Conservation (phyloP, 53 echinoderm and acorn worm genomes). For the Pentamera pediparva region DNA sequence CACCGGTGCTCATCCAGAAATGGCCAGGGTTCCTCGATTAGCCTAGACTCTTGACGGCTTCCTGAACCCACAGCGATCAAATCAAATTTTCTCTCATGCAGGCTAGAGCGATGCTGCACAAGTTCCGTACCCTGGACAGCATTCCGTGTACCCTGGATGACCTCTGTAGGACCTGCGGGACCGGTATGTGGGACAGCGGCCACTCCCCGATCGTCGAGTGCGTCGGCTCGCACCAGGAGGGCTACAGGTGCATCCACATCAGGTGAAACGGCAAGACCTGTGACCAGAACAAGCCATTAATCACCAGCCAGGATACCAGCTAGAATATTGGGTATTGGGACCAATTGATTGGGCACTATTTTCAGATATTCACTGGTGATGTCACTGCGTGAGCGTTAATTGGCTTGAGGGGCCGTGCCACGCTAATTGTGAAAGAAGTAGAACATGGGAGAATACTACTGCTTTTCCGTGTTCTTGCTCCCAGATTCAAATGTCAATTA, state of each 20-base stretch:
- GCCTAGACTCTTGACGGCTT: not conserved
- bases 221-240: constrained; percentile 71
- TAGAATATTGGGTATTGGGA: not conserved
- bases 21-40: too few species aligned
- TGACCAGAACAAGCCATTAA: too few species aligned
- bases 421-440: too few species aligned
- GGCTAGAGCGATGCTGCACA: constrained; percentile 86
- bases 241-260: constrained; percentile 79
- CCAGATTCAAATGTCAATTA: too few species aligned
- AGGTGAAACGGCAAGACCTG: constrained; percentile 30
- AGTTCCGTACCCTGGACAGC: constrained; percentile 72
- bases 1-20: too few species aligned
- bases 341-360: not conserved
- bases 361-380: not conserved
- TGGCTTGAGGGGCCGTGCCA: too few species aligned
- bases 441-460: too few species aligned
- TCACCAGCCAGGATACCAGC: too few species aligned
- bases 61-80: not conserved
- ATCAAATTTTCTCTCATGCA: constrained; percentile 6
- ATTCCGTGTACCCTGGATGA: constrained; percentile 92
- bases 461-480: too few species aligned
- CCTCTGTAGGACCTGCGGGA: constrained; percentile 80
- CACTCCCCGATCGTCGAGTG: constrained; percentile 88
- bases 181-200: constrained; percentile 96
- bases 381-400: too few species aligned